Base-by-base conservation (phyloP, 1,140 invertebrate species). In the Ptiloglossa arizonensis region DNA sequence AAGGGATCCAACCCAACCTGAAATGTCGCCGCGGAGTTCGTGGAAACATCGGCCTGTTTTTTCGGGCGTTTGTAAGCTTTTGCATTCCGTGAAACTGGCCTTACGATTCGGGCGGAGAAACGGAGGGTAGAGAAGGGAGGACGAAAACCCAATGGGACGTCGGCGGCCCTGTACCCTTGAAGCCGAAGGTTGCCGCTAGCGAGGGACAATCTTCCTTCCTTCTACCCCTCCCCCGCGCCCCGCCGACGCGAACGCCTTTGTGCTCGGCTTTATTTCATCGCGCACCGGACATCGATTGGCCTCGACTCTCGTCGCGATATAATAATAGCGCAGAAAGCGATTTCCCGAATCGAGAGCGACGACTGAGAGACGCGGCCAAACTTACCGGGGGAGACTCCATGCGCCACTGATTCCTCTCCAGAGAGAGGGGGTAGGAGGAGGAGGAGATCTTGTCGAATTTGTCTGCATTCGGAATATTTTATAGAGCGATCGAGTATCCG, bases 111-210 rank as follows among this genome's bases (percentile, higher is more conserved):
- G 44, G 83, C 62, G 44, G 73, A 64, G 71, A 67, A 59, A 77
- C n/a, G 50, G 54, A 81, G 67, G 44, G 57, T 52, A 54, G 22
- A 54, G 73, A 56, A 67, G 62, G n/a, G 69, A 72, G 68, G 68
- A 48, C 71, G 38, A 81, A 79, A 82, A 81, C 72, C 77, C 75
- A 76, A 77, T 80, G 81, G 81, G 75, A 59, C 72, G 71, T 62
- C 80, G 76, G 84, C 88, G 87, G 88, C 87, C 88, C 88, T 90
- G 89, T 91, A 90, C 89, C 90, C 90, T 91, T 91, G 90, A 90
- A 88, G 87, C 38, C 86, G 91, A 91, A 92, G 90, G 90, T 88
- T 90, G 87, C 74, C 66, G 66, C 80, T 60, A 76, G 81, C 56
- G 82, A 86, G 87, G 79, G 82, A 85, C 85, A 85, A 82, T 81